Conservation (phyloP, 2,113 vertebrate species). For the Stigmatopora nigra region DNA sequence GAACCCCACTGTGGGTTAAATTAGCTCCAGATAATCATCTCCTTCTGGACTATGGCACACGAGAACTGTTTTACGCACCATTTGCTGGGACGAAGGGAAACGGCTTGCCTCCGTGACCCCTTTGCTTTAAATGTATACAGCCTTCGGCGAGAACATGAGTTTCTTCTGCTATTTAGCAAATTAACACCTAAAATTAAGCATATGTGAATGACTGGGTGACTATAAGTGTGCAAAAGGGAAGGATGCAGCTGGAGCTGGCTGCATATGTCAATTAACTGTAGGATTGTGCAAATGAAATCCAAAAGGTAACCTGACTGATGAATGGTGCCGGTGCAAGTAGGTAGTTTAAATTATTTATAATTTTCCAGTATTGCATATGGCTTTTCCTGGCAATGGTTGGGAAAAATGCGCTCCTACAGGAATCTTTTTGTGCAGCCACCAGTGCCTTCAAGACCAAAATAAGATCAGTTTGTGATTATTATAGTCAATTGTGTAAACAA, state of each 20-base stretch:
- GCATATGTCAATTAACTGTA: slow-evolving; percentile 3
- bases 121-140: slow-evolving; percentile 21
- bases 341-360: too few relatives aligned
- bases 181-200: slow-evolving; percentile 27
- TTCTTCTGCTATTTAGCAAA: slow-evolving; percentile 17
- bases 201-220: slow-evolving; percentile 2
- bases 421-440: too few relatives aligned
- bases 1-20: slow-evolving; percentile 38
- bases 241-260: slow-evolving; percentile 16
- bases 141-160: background rate
- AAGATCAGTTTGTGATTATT: too few relatives aligned
- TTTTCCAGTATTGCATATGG: too few relatives aligned
- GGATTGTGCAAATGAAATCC: background rate
- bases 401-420: too few relatives aligned
- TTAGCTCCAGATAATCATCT: slow-evolving; percentile 57
- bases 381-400: too few relatives aligned
- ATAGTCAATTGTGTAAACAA: too few relatives aligned
- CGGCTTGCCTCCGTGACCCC: slow-evolving; percentile 28
- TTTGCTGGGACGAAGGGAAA: slow-evolving; percentile 39
- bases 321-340: too few relatives aligned
- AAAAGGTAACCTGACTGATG: too few relatives aligned
- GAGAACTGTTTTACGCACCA: slow-evolving; percentile 48
- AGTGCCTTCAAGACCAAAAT: too few relatives aligned
- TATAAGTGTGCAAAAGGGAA: background rate
- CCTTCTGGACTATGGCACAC: slow-evolving; percentile 40